Evolutionary conservation across 2,888 invertebrate species (phyloP), one percentile per base, ranked within the genome.

Genomic region (Hetaerina titia): DNA sequence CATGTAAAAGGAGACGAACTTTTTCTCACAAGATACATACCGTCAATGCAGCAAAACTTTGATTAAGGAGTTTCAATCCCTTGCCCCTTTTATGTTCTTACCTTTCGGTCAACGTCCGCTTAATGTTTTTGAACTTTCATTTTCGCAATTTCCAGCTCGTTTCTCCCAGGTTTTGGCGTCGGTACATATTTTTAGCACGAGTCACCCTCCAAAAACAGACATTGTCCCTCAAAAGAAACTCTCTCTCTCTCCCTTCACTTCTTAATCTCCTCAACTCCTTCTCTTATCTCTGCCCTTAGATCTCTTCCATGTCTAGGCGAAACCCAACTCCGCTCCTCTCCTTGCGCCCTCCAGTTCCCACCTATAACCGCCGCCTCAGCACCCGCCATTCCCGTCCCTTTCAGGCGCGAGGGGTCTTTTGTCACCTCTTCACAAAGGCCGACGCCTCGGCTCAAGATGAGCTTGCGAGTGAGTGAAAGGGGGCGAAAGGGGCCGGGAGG

Each of bases 341-440:
- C 74, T 1, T n/a, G 19, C 25, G 31, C 56, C 64, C n/a, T 58
- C 17, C 11, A 8, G 31, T 90, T 60, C 60, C 60, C 31, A 69
- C 22, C 63, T 69, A 56, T 69, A 25, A 58, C 90, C 58, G 58
- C 90, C 22, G 13, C n/a, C 92, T 69, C 22, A 63, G 22, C 31
- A 45, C 92, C 64, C 92, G 13, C 69, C 63, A 0, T 17, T 31
- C 69, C 31, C 64, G n/a, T 45, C 89, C 56, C 45, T 89, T 89
- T 89, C 31, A 58, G 22, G 58, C 57, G 58, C 58, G 58, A n/a
- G 89, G 57, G n/a, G n/a, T 69, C 92, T 74, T 81, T 92, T 92
- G 92, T 92, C 92, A 69, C 69, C 92, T 74, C 69, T 92, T 92
- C 69, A 92, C 92, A 92, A 92, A 92, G 92, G 56, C 92, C 92